Evolutionary conservation across 1,140 invertebrate genomes (phyloP).

Genomic region (Frieseomelitta varia): DNA sequence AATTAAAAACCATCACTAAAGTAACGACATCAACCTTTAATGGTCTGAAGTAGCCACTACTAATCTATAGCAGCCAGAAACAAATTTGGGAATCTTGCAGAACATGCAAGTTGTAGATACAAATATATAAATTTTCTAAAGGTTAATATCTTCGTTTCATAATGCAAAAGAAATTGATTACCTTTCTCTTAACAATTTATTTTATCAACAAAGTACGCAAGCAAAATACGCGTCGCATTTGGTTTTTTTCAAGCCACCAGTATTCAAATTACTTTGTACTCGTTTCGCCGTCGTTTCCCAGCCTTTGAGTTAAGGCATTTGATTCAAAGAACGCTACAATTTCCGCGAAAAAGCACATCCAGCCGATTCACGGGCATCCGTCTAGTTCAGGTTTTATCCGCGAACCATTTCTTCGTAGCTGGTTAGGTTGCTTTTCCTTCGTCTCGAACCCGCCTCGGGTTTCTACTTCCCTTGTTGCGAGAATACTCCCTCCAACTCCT

Average conservation of each 20-base stretch:
- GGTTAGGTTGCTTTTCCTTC: constrained; percentile 12
- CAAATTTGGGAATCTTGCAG: too few relatives aligned
- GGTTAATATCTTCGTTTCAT: not conserved
- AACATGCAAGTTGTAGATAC: too few relatives aligned
- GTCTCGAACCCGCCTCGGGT: constrained; percentile 33
- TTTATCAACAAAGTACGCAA: constrained; percentile 2
- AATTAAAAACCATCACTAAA: not conserved
- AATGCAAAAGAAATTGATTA: not conserved
- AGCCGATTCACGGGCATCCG: not conserved
- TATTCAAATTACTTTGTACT: not conserved
- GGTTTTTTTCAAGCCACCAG: not conserved
- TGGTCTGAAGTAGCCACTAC: too few relatives aligned
- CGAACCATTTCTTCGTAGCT: not conserved
- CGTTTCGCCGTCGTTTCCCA: not conserved
- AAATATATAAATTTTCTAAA: too few relatives aligned
- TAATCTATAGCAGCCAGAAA: too few relatives aligned
- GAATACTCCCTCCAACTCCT: constrained; percentile 56
- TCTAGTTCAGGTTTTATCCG: not conserved
- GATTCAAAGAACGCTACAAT: not conserved
- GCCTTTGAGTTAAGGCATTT: not conserved
- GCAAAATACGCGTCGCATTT: not conserved
- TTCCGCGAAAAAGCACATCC: not conserved
- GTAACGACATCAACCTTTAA: not conserved
- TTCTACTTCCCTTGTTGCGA: constrained; percentile 34
- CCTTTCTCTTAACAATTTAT: not conserved